Conservation (phyloP, 2,113 vertebrate genomes). For the Bos javanicus region DNA sequence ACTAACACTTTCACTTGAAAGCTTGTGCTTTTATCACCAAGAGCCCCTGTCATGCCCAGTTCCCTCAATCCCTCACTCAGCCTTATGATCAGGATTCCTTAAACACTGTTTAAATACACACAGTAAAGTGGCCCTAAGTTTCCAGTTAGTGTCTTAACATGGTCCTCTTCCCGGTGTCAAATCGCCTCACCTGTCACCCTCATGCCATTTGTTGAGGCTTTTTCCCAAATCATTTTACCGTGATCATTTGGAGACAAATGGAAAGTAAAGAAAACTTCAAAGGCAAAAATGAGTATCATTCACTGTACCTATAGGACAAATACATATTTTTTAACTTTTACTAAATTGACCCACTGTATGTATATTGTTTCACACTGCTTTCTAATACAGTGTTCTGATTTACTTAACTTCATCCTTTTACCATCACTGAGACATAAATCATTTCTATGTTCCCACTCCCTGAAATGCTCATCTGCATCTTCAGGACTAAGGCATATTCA, state of each 20-base stretch:
- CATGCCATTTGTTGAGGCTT: not conserved
- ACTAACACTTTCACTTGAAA: not conserved
- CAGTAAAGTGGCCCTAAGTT: not conserved
- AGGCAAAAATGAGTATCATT: not conserved
- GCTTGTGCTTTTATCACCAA: not conserved
- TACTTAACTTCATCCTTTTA: conserved; percentile 11
- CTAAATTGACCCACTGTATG: not conserved
- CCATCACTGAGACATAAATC: not conserved
- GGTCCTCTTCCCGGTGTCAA: not conserved
- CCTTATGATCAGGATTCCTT: not conserved
- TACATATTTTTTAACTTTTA: not conserved
- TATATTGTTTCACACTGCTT: not conserved
- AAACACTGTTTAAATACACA: not conserved
- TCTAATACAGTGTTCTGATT: not conserved
- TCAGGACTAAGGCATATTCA: not conserved
- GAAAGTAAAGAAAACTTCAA: conserved; percentile 20
- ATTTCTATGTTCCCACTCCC: not conserved
- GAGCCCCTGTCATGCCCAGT: not conserved
- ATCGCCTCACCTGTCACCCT: not conserved
- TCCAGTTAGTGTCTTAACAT: not conserved
- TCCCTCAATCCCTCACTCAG: not conserved
- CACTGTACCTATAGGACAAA: not conserved
- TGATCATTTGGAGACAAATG: conserved; percentile 4
- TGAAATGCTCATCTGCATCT: not conserved
- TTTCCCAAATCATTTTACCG: not conserved